Evolutionary conservation across 1,140 invertebrate species (phyloP).

Genomic region (Camponotus floridanus): DNA sequence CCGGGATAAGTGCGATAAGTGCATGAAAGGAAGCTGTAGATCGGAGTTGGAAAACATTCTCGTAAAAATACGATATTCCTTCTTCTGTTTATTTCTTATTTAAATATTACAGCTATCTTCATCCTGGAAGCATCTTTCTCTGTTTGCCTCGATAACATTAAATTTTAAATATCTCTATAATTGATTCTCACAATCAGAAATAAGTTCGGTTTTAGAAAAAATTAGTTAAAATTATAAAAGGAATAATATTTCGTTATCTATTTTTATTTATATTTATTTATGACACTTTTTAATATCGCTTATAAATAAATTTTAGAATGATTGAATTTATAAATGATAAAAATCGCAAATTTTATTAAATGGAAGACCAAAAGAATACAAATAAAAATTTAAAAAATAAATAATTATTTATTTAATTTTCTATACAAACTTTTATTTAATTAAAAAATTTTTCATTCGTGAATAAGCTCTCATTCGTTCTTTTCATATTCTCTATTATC

Average conservation of each 20-base stretch:
- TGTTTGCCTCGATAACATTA: background rate
- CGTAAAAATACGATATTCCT: background rate
- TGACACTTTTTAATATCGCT: background rate
- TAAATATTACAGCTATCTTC: background rate
- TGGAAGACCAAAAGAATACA: background rate
- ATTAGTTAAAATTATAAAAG: conserved; percentile 3
- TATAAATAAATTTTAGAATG: background rate
- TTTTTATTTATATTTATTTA: background rate
- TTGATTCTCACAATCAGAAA: background rate
- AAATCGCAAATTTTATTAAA: background rate
- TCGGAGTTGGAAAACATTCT: background rate
- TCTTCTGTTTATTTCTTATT: conserved; percentile 24
- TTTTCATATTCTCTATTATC: background rate
- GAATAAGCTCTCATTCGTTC: background rate
- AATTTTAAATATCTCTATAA: conserved; percentile 29
- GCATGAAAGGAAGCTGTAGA: background rate
- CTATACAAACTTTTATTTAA: background rate
- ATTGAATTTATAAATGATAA: background rate
- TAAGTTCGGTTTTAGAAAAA: background rate
- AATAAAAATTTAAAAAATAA: background rate
- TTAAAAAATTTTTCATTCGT: background rate
- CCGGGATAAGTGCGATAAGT: background rate
- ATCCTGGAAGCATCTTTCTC: background rate
- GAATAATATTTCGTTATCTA: background rate
- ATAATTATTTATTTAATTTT: background rate